Conservation (phyloP, 2,113 vertebrate species). For the Menura novaehollandiae region DNA sequence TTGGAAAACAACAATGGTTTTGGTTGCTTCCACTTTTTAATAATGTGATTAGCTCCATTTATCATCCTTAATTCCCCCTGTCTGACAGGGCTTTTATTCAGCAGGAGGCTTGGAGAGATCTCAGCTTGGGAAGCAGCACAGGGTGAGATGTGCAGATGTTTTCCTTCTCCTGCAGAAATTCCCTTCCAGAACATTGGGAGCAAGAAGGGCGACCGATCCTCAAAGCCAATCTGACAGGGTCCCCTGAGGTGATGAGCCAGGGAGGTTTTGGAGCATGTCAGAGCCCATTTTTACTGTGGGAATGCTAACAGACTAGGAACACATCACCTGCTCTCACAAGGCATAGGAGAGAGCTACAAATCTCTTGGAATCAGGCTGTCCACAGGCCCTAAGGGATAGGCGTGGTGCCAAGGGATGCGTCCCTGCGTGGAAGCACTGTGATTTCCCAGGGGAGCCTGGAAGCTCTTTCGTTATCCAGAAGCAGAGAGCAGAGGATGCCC, state of each 20-base stretch:
- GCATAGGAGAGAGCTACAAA: background rate
- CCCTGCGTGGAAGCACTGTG: fast-evolving
- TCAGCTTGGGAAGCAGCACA: background rate
- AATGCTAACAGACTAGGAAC: background rate
- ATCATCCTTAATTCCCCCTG: constrained; percentile 12
- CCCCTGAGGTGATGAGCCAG: background rate
- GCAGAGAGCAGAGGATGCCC: background rate
- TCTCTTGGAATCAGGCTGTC: background rate
- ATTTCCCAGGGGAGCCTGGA: background rate
- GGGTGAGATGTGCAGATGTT: background rate
- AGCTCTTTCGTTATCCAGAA: background rate
- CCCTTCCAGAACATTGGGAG: background rate
- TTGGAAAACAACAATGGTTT: background rate
- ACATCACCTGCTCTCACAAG: background rate
- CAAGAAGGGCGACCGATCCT: background rate
- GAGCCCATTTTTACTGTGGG: background rate
- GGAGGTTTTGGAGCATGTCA: background rate
- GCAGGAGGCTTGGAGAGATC: background rate
- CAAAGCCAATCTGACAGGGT: background rate
- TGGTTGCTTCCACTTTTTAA: background rate
- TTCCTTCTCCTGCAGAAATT: background rate
- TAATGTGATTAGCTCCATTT: constrained; percentile 5
- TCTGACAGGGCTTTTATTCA: background rate
- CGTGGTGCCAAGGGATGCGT: background rate
- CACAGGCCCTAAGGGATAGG: fast-evolving